Evolutionary conservation across 2,113 vertebrate species (phyloP), one percentile per base, ranked within the genome.

Genomic region (Elgaria multicarinata): DNA sequence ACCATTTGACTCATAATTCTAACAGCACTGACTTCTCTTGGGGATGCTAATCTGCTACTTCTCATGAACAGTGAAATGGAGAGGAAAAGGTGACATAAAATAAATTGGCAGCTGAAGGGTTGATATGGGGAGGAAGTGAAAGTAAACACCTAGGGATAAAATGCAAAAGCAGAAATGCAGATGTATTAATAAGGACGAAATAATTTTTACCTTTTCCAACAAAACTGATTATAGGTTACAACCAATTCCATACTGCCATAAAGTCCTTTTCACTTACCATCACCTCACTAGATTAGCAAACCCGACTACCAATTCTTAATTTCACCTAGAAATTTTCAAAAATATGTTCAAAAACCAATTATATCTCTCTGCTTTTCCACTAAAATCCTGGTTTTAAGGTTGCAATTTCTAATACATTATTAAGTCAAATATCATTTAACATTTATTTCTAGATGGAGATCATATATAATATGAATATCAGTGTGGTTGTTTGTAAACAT

Each of bases 11-110:
- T 74, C 55, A 89, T 14, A 67, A 78, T 83, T 50, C 2, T 1
- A 64, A 91, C 77, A 58, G 81, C 86, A 46, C 20, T 71, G 13
- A 46, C 36, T 87, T 91, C 71, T 67, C 76, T 77, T 77, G 77
- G 39, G 24, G 86, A n/a, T 92, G 44, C 86, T 87, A 85, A 28
- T 91, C 69, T 71, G 58, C 33, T 81, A 86, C 77, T 86, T 85
- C 72, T 92, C 44, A 75, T 12, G 1, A 90, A 31, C 50, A 72
- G 42, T 88, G 74, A 87, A 93, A 75, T 86, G 66, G 46, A 87
- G 39, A 74, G 64, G 42, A 88, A 36, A 78, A 26, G 81, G 31
- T 88, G 69, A 74, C 39, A 62, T 74, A 74, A 88, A 82, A 88
- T 79, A 87, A 88, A 44, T 9, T 53, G 66, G 79, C 67, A 83